Percentiles rank a stretch among this genome's conserved stretches.
Conservation (phyloP, 2,888 invertebrate genomes). For the Pollenia griseotomentosa region DNA sequence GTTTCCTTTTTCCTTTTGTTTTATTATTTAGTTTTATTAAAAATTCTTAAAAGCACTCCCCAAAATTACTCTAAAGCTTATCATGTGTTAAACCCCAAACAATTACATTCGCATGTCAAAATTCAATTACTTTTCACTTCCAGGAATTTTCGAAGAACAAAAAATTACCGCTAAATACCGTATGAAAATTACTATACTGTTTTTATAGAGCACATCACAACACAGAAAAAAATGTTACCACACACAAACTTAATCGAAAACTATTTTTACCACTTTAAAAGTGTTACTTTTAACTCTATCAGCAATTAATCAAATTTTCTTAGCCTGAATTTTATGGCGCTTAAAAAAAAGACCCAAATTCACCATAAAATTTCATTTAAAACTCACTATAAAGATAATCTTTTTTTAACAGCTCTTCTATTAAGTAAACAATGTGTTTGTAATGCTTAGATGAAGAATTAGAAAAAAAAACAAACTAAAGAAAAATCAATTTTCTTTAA, state of each 20-base stretch:
- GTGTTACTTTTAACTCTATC: constrained; percentile 35
- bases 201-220: not conserved
- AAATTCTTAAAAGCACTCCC: not conserved
- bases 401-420: constrained; percentile 20
- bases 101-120: constrained; percentile 42
- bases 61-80: not conserved
- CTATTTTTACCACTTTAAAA: not conserved
- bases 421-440: constrained; percentile 46
- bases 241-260: too few species aligned
- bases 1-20: too few species aligned
- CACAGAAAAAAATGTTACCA: too few species aligned
- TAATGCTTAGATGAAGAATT: constrained; percentile 6
- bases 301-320: constrained; percentile 51
- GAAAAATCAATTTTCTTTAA: constrained; percentile 54
- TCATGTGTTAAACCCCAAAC: constrained; percentile 4
- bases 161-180: constrained; percentile 6
- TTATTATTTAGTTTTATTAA: not conserved
- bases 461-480: constrained; percentile 3
- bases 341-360: constrained; percentile 49
- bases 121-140: constrained; percentile 17
- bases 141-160: not conserved
- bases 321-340: constrained; percentile 43
- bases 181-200: not conserved
- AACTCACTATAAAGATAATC: constrained; percentile 55
- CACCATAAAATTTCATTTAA: constrained; percentile 37